Evolutionary conservation across 1,140 invertebrate species (phyloP), one percentile per base, ranked within the genome.

Genomic region (Olivierus martensii): DNA sequence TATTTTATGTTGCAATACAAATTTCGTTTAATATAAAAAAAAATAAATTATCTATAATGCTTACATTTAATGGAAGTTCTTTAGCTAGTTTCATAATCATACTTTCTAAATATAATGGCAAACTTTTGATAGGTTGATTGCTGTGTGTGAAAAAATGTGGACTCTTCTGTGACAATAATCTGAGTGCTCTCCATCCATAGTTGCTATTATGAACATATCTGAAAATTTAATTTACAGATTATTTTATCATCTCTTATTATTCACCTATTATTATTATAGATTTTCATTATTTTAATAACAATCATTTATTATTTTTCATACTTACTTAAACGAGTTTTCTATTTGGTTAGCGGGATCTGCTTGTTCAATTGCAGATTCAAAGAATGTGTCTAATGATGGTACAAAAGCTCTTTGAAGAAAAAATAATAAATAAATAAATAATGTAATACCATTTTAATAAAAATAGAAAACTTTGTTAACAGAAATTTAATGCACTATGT

Each of bases 71-170:
- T 7, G 77, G 77, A 63, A 76, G 71, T 60, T 83, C 77, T 66
- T 83, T 84, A 21, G 78, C 77, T 47, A 88, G 75, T 66, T 84
- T 85, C 51, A 79, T 79, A 12, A 92, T 80, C 79, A 94, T 90
- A 22, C 77, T 76, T 61, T 91, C 86, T 39, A 95, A 73, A 66
- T 91, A 94, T 52, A 87, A 82, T 0, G 84, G 79, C 41, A 92
- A 70, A 55, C 82, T 81, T 57, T 82, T 83, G 42, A 85, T 84
- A 12, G 85, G 82, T 57, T 62, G 79, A 65, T 84, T 86, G 49
- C 77, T 82, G 59, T 84, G 84, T 17, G 85, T 83, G 66, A 95
- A 95, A 69, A 97, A 96, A 65, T 93, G 84, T 0, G 87, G 86
- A 62, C 85, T 89, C 53, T 87, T 78, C 43, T 83, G 77, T 0